Base-by-base conservation (phyloP, 2,888 invertebrate genomes). In the Ethmia dodecea region DNA sequence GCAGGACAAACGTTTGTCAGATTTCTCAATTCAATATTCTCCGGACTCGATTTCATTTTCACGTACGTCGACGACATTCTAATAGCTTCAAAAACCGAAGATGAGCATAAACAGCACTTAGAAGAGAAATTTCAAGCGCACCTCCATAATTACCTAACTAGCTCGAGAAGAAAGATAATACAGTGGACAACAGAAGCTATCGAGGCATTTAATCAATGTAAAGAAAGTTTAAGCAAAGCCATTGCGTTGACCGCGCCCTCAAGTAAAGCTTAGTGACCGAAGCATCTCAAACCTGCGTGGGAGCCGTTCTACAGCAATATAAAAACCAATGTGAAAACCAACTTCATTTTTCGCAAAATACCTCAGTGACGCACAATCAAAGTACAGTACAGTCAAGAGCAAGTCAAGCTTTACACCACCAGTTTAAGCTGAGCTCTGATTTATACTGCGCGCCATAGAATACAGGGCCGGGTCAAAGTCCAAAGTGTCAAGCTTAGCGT, bases 231-330 rank as follows among this genome's bases (percentile, higher is more conserved):
- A 6, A 14, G 38, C 10, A 33, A 47, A 6, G 55, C 57, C 4
- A 47, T 52, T 1, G 36, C 52, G 3, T 38, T 66, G 6, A 43
- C 51, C 2, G 49, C 60, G 22, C 66, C 64, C 1, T 35, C 26
- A 3, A 3, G 35, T 1, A 37, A 50, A 18, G 52, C 58, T 5
- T 69, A 1, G 43, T 52, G 15, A 43, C 47, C 0, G 66, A 72
- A 40, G 73, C 72, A 1, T 73, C 67, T 0, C 49, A 64, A 25
- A 41, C 22, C 1, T 50, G 62, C 2, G 46, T 64, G 5, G 72
- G 69, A 3, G 63, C 61, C 1, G 57, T 51, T 9, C 60, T 72
- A 36, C 68, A 18, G 18, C 18, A 5, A 18, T 18, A 8, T 18
- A 8, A 18, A 18, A 18, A 18, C 8, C 18, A 18, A 10, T 29